Base-by-base conservation (phyloP, 2,888 invertebrate genomes). In the Leptopterna dolabrata region DNA sequence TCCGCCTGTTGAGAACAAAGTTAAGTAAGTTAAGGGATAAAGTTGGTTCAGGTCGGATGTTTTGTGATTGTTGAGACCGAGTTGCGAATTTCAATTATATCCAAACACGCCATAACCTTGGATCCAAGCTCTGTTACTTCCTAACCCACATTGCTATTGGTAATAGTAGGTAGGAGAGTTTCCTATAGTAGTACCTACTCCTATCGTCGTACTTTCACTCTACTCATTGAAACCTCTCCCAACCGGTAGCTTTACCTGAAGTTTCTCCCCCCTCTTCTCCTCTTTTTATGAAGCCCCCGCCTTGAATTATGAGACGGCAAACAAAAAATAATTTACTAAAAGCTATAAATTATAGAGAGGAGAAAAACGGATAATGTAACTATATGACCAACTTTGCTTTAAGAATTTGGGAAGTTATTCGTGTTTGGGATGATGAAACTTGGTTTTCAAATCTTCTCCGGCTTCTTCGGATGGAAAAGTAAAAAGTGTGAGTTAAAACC, bases 401-500 rank as follows among this genome's bases (percentile, higher is more conserved):
- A 41, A 19, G 55, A 55, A 47, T 43, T 70, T 29, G 43, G 36
- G 41, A 19, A 73, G 41, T 41, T 30, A 83, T 63, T 70, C 63
- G 63, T 81, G 63, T 70, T 43, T 83, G 45, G 41, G 63, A 83
- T 70, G 83, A 83, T 63, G 83, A 83, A 83, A 83, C 83, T 83
- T 83, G 71, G 83, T 63, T 83, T 83, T 83, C 83, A 83, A 81
- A 63, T 70, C 70, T 41, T 19, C 47, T 70, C 43, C 81, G 0
- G 43, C 63, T 63, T 27, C 63, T 19, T 63, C 24, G 83, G 36
- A 81, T 78, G 81, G 63, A 83, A 63, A 70, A 82, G 83, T 70
- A 41, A 70, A 70, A 83, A 70, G 81, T 83, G 81, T 55, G 83
- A 83, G 83, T 83, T 83, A 83, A 63, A 63, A 83, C 55, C 83